Evolutionary conservation across 2,113 vertebrate genomes (phyloP).

Genomic region (Procavia capensis): DNA sequence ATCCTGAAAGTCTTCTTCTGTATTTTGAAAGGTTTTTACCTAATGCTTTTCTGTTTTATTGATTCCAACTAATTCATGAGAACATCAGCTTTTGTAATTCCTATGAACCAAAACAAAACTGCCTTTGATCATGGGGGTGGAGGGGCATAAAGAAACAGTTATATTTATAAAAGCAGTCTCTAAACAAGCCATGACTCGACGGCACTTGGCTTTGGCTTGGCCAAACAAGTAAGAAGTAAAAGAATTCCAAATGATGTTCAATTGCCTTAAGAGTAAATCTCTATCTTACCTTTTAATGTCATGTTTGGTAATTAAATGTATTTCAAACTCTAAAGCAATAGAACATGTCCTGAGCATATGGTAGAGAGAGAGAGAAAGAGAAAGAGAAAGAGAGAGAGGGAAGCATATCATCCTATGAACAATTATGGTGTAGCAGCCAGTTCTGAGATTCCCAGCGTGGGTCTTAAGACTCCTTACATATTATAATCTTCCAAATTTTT

Average conservation of each 20-base stretch:
- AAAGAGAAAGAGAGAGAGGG: background rate
- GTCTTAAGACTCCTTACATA: background rate
- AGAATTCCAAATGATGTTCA: slow-evolving; percentile 9
- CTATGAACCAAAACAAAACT: slow-evolving; percentile 28
- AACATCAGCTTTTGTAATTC: slow-evolving; percentile 15
- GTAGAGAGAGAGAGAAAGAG: background rate
- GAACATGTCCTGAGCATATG: background rate
- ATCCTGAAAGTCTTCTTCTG: background rate
- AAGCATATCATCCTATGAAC: background rate
- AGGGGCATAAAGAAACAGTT: background rate
- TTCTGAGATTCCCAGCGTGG: no score
- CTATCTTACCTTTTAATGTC: background rate
- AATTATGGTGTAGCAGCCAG: accelerated
- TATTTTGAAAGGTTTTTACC: background rate
- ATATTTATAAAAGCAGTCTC: background rate
- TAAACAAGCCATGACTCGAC: no score
- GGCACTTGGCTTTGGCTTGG: no score
- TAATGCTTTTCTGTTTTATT: slow-evolving; percentile 12
- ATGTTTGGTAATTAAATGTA: background rate
- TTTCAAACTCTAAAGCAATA: background rate
- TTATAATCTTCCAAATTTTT: background rate
- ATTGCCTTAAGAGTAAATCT: background rate
- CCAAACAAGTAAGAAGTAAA: background rate
- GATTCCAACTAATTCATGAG: background rate
- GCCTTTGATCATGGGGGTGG: background rate